Percentiles rank a stretch among this genome's conserved stretches.
Evolutionary conservation across 2,888 invertebrate genomes (phyloP).

Genomic region (Stictocephala bisonia): DNA sequence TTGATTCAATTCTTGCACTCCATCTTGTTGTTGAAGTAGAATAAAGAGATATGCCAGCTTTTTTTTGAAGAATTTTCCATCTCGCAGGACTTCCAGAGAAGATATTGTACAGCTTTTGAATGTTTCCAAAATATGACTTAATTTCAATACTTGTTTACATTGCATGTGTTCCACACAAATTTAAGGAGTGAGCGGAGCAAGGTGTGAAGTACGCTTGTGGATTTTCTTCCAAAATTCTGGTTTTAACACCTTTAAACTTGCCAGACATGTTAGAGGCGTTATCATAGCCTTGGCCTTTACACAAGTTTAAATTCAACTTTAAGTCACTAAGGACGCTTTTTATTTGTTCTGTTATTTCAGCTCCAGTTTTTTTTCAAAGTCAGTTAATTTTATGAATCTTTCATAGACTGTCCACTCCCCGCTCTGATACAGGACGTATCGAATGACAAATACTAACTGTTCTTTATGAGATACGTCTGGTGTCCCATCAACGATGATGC

Average conservation of each 20-base stretch:
- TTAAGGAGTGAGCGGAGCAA: background rate
- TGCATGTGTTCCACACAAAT: slow-evolving; percentile 17
- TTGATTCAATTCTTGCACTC: slow-evolving; percentile 23
- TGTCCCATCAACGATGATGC: background rate
- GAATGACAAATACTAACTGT: background rate
- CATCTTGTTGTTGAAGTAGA: slow-evolving; percentile 40
- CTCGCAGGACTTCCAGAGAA: slow-evolving; percentile 25
- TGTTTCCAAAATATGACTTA: slow-evolving; percentile 18
- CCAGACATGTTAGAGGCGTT: background rate
- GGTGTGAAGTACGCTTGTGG: background rate
- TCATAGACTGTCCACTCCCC: background rate
- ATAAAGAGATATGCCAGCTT: slow-evolving; percentile 35
- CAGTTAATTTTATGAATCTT: slow-evolving; percentile 17
- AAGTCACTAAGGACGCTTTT: background rate
- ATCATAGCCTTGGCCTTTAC: background rate
- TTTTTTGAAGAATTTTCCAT: slow-evolving; percentile 37
- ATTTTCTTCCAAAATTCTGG: background rate
- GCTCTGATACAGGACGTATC: background rate
- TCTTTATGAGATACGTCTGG: background rate
- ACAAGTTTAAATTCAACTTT: background rate
- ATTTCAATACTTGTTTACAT: slow-evolving; percentile 26
- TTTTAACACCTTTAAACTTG: background rate
- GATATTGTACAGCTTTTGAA: slow-evolving; percentile 28
- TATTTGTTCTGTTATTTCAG: background rate
- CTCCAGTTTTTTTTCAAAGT: slow-evolving; percentile 5